Evolutionary conservation across 1,140 invertebrate genomes (phyloP).

Genomic region (Micrasema minimum): DNA sequence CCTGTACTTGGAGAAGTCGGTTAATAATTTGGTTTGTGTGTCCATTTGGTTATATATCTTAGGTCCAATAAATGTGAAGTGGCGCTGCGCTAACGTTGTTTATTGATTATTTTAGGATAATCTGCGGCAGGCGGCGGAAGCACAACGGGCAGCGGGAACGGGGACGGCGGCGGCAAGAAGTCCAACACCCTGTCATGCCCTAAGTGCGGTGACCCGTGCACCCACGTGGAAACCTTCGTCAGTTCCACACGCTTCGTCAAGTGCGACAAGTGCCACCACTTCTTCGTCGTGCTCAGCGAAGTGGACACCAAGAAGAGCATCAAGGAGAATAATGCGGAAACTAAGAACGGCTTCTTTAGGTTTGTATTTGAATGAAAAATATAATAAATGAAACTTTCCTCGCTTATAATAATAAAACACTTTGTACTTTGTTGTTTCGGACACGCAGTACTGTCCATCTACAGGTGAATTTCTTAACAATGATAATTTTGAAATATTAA

Average conservation of each 20-base stretch:
- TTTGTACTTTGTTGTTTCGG: no score
- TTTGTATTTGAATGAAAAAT: slow-evolving; percentile 53
- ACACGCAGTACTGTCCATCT: no score
- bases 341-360: slow-evolving; percentile 71
- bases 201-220: slow-evolving; percentile 95
- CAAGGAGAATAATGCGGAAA: slow-evolving; percentile 81
- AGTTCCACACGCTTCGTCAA: slow-evolving; percentile 97
- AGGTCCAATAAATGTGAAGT: no score
- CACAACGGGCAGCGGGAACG: slow-evolving; percentile 3
- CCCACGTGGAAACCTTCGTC: slow-evolving; percentile 96
- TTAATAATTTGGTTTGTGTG: no score
- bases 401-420: no score
- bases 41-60: no score
- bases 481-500: no score
- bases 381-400: no score
- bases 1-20: no score
- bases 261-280: slow-evolving; percentile 98
- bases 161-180: slow-evolving; percentile 42
- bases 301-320: slow-evolving; percentile 86
- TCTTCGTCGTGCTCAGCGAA: slow-evolving; percentile 96
- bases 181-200: slow-evolving; percentile 80
- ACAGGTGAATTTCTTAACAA: no score
- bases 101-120: slow-evolving; percentile 6
- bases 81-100: no score
- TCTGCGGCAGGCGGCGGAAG: background rate